Base-by-base conservation (phyloP, 2,797 vertebrate species). In the Myotis pilosus region DNA sequence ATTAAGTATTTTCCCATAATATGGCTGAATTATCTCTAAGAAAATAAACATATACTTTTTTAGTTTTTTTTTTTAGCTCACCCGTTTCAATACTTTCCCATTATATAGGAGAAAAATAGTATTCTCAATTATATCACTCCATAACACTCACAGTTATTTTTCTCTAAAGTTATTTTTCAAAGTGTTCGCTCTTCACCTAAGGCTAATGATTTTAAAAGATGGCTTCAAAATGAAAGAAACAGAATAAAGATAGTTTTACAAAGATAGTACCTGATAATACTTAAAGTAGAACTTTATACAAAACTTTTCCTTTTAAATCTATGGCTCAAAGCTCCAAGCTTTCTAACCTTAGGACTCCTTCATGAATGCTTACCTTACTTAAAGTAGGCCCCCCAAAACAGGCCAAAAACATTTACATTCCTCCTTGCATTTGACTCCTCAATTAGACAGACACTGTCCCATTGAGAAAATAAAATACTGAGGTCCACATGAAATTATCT, bases 391-490 rank as follows among this genome's bases (percentile, higher is more conserved):
- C 13, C 20, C 5, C 76, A 92, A 95, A 96, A 33, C 13, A 90
- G 57, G 85, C 41, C 92, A 92, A 92, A 95, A 55, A 9, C 81
- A 95, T 38, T 92, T 66, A 78, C 64, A 90, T 30, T 60, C 64
- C 23, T 36, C 72, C 28, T 83, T 71, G 17, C 13, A 90, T 83
- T 51, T 92, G 74, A 93, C 82, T 75, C 95, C 92, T 92, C 53
- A 84, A 89, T 62, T 49, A 80, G 12, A 87, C 47, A 94, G 80
- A 81, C 10, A 87, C 33, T 68, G 36, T 28, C 53, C 81, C 79
- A 83, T 74, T 88, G 90, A 94, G 6, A 71, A 92, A 94, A 80
- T 91, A 16, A 93, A 93, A 95, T 74, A 84, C 8, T 12, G 9
- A 92, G 55, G 71, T 91, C 75, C 79, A 74, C 15, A 13, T 83